Percentiles rank a stretch among this genome's conserved stretches.
These are phyloP conservation scores for Xiphorhynchus erythropygius DNA, from an alignment of 2,797 vertebrate species.

Conservation along the genomic window DNA sequence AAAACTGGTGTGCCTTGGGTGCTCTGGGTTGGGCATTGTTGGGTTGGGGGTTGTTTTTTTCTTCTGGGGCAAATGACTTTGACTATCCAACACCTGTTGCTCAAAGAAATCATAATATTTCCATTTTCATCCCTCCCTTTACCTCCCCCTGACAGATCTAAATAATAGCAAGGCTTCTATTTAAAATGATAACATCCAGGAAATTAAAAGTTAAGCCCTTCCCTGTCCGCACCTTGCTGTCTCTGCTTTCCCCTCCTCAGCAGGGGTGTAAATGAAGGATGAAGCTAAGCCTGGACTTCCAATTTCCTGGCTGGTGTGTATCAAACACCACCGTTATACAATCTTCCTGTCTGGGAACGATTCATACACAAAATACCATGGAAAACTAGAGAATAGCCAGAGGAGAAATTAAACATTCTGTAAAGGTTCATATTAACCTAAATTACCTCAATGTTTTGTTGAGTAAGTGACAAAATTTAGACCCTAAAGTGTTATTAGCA, in stretches of 20 bases:
- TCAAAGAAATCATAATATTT: not conserved
- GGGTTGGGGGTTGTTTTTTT: not conserved
- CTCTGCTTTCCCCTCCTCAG: not conserved
- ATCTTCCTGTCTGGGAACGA: not conserved
- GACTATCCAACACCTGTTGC: not conserved
- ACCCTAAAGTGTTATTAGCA: not conserved
- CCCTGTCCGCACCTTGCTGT: not conserved
- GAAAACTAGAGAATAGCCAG: not conserved
- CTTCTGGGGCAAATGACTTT: not conserved
- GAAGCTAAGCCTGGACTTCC: constrained; percentile 7
- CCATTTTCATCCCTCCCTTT: not conserved
- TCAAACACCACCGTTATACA: not conserved
- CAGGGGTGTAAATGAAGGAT: not conserved
- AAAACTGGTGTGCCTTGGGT: not conserved
- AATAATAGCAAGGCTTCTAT: constrained; percentile 36
- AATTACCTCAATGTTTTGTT: not conserved
- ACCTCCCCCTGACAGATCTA: constrained; percentile 32
- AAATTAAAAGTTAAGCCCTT: constrained; percentile 63
- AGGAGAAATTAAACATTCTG: constrained; percentile 9
- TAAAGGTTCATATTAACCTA: not conserved
- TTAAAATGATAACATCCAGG: constrained; percentile 50
- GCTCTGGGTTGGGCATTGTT: not conserved
- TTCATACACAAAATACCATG: not conserved
- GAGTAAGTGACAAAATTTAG: not conserved
- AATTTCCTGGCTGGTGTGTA: constrained; percentile 46